Evolutionary conservation across 1,140 invertebrate species (phyloP), one percentile per base, ranked within the genome.

Genomic region (Lepidostoma basale): DNA sequence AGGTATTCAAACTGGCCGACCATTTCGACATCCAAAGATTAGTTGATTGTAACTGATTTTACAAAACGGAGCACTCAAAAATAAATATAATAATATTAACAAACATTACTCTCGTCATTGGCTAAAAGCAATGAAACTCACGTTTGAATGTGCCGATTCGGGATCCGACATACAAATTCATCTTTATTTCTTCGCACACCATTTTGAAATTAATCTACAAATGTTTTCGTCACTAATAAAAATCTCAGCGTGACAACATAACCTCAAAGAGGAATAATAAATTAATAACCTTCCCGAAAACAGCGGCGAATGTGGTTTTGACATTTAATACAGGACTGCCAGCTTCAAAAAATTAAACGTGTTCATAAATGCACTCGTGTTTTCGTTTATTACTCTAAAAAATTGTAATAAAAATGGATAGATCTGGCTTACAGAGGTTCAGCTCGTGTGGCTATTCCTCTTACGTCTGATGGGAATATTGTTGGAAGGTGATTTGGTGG

Each of bases 141-240:
- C 80, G 81, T 78, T 83, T 83, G 45, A 83, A 81, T n/a, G 81
- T 79, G 62, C 81, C 81, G 62, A 83, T 83, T 68, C 75, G 79
- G 59, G 77, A 81, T 0, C 72, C 79, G 23, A 82, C 77, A 64
- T 81, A 81, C 68, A 83, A 70, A 63, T 83, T 80, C 9, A 81
- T 59, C 49, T 79, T 74, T 62, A 75, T 77, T 22, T 79, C 73
- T 58, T 80, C 74, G 8, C 44, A 30, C 67, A 74, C 65, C 44
- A 72, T 69, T 22, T 62, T 69, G 45, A 10, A 42, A 25, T n/a
- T n/a, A n/a, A n/a, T n/a, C n/a, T n/a, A n/a, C n/a, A n/a, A n/a
- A n/a, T n/a, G n/a, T n/a, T n/a, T n/a, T n/a, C n/a, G n/a, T n/a
- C n/a, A n/a, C n/a, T n/a, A n/a, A n/a, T n/a, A n/a, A n/a, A n/a